Base-by-base conservation (phyloP, 2,797 vertebrate genomes). In the Nannoperca obscura region DNA sequence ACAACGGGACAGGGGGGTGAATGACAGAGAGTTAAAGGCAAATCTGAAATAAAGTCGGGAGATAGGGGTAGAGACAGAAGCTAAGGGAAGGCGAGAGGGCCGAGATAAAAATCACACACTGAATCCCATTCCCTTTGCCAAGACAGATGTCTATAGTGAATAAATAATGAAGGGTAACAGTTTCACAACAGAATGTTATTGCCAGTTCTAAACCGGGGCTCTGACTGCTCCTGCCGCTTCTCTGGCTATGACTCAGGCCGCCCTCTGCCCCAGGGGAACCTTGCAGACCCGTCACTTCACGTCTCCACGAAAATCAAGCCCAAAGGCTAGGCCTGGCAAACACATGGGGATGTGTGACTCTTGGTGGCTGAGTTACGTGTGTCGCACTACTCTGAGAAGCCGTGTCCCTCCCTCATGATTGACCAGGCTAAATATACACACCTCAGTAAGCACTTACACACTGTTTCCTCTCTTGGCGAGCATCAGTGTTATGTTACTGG, bases 261-360 rank as follows among this genome's bases (percentile, higher is more conserved):
- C 83, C 90, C 86, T 91, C 83, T 87, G 90, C 83, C 91, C 91
- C 91, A 47, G 87, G 89, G 84, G 87, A 93, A 86, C 92, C 88
- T 92, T 88, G 86, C 61, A 92, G 92, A 88, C 90, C 89, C 54
- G 69, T 87, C 88, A 91, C 88, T 88, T 93, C 88, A 86, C 91
- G 83, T 88, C 83, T 85, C 55, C 38, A 65, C 54, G 90, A 86
- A 86, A 92, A 89, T 89, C 85, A 87, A 85, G 84, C 81, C 86
- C 73, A 69, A 84, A 88, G 80, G 88, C 90, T 40, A 57, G 77
- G 82, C 74, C 88, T 90, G 87, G 83, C 81, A 85, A 90, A 90
- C 88, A 90, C 83, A 81, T 81, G 81, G 81, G 63, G 88, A 93
- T 59, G 91, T 89, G 91, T 92, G 92, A 93, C 90, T 92, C 76